Evolutionary conservation across 2,888 invertebrate genomes (phyloP).

Genomic region (Monoplex corrugatus): DNA sequence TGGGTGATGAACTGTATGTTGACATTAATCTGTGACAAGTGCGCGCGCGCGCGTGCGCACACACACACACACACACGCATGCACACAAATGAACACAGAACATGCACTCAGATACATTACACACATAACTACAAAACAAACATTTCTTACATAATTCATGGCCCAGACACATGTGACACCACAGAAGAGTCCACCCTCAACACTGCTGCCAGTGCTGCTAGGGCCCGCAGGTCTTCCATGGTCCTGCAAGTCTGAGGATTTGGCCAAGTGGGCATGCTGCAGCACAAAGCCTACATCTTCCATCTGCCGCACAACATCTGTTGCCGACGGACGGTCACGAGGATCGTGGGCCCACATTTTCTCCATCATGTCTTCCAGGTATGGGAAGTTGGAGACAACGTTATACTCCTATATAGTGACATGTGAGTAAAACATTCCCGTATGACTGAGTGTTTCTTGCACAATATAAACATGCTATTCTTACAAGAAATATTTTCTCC

Average conservation of each 20-base stretch:
- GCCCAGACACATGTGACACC: slow-evolving; percentile 55
- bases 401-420: slow-evolving; percentile 68
- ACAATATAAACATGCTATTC: too few relatives aligned
- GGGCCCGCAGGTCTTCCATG: neutral
- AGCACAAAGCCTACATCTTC: slow-evolving; percentile 66
- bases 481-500: too few relatives aligned
- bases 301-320: slow-evolving; percentile 63
- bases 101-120: too few relatives aligned
- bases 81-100: too few relatives aligned
- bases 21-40: too few relatives aligned
- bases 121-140: neutral
- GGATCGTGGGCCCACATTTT: slow-evolving; percentile 68
- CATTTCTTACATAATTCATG: slow-evolving; percentile 38
- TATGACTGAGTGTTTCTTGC: too few relatives aligned
- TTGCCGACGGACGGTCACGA: slow-evolving; percentile 66
- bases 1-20: too few relatives aligned
- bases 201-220: slow-evolving; percentile 51
- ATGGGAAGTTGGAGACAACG: slow-evolving; percentile 68
- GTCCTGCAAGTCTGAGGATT: slow-evolving; percentile 6
- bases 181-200: slow-evolving; percentile 10
- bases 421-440: too few relatives aligned
- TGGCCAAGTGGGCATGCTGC: slow-evolving; percentile 60
- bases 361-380: slow-evolving; percentile 69
- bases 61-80: too few relatives aligned
- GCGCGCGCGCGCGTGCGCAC: too few relatives aligned